A percentile compares a stretch with the other conserved stretches of the same genome.
Conservation (phyloP, 2,888 invertebrate genomes). For the Myopa testacea region DNA sequence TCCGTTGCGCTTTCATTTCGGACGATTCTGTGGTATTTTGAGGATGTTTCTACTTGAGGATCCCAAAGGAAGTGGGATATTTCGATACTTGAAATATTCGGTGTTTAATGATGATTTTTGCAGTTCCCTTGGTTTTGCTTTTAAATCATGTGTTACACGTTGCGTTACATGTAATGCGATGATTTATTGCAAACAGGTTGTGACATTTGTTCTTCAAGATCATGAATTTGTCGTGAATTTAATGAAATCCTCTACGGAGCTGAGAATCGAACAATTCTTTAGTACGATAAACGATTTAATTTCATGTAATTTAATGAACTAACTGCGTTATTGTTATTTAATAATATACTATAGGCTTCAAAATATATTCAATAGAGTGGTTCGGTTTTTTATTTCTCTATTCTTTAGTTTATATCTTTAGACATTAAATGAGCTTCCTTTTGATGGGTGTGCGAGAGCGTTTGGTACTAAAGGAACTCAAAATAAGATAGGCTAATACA, state of each 20-base stretch:
- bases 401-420: too few species aligned
- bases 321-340: too few species aligned
- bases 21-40: neutral
- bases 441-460: too few species aligned
- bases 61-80: too few species aligned
- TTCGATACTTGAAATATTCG: constrained; percentile 10
- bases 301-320: too few species aligned
- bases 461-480: too few species aligned
- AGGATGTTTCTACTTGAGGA: neutral
- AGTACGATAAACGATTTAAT: too few species aligned
- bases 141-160: neutral
- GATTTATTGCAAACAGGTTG: neutral
- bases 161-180: neutral
- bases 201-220: neutral
- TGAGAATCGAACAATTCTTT: neutral
- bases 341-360: too few species aligned
- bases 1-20: neutral
- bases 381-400: too few species aligned
- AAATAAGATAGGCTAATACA: too few species aligned
- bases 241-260: neutral
- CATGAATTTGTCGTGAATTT: neutral
- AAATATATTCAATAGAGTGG: too few species aligned
- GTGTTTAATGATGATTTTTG: neutral
- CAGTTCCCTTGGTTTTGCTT: neutral
- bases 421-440: too few species aligned